A percentile compares a stretch with the other conserved stretches of the same genome.
These are phyloP conservation scores for Cuniculus paca DNA, from an alignment of 2,797 vertebrate genomes.

Conservation along the genomic window DNA sequence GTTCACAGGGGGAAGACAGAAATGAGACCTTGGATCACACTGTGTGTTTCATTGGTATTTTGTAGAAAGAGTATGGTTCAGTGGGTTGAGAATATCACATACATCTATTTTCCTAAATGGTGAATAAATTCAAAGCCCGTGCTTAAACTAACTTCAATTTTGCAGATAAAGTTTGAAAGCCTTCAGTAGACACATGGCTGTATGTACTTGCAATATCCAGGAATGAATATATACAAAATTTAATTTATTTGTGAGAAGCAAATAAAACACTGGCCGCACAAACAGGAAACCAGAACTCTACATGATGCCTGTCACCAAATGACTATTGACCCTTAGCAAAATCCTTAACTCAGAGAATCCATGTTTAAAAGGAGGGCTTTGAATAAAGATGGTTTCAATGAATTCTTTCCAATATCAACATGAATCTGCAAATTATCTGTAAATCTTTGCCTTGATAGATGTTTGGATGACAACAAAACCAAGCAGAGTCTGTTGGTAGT, in stretches of 20 bases:
- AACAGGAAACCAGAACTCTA: neutral
- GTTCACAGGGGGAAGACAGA: conserved; percentile 41
- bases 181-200: conserved; percentile 1
- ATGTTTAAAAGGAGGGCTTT: conserved; percentile 10
- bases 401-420: neutral
- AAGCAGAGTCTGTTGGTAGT: neutral
- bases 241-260: conserved; percentile 24
- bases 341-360: neutral
- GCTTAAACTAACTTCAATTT: conserved; percentile 75
- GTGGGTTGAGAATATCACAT: conserved; percentile 63
- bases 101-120: conserved; percentile 72
- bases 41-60: conserved; percentile 78
- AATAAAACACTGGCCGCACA: neutral
- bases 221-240: conserved; percentile 15
- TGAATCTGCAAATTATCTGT: neutral
- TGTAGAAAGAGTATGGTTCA: conserved; percentile 69
- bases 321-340: neutral
- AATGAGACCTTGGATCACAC: conserved; percentile 68
- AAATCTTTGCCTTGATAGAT: conserved; percentile 45
- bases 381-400: neutral
- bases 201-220: neutral
- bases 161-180: conserved; percentile 67
- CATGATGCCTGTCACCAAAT: neutral
- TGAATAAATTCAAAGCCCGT: conserved; percentile 71
- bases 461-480: conserved; percentile 30